A percentile compares a stretch with the other conserved stretches of the same genome.
Conservation (phyloP, 2,113 vertebrate genomes). For the Paracanthobrama guichenoti region DNA sequence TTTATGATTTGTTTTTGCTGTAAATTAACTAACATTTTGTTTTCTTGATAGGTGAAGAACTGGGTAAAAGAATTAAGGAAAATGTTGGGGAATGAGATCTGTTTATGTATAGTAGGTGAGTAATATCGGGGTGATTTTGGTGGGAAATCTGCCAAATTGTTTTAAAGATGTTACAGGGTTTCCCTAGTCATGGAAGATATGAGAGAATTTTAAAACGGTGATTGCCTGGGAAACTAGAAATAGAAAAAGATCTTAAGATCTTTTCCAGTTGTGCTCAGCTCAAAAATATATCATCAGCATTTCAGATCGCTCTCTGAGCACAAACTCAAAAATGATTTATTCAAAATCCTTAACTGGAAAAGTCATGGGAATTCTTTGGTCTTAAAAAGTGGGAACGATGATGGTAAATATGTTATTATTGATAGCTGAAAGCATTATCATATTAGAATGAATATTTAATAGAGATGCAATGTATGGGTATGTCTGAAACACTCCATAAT, state of each 20-base stretch:
- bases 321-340: background rate
- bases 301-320: background rate
- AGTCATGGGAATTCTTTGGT: too few species aligned
- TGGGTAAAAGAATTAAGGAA: constrained; percentile 99
- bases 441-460: too few species aligned
- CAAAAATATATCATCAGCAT: background rate
- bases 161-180: background rate
- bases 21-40: background rate
- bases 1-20: background rate
- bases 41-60: constrained; percentile 89
- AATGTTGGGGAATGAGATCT: constrained; percentile 99
- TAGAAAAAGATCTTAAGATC: background rate
- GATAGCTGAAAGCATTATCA: too few species aligned
- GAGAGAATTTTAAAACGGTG: background rate
- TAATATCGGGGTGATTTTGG: constrained; percentile 15
- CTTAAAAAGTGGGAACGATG: too few species aligned
- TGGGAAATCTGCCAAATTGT: background rate
- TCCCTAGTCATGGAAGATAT: background rate
- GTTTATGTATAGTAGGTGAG: constrained; percentile 99
- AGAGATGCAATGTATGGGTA: too few species aligned
- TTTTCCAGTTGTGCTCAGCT: background rate
- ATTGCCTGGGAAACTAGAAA: background rate
- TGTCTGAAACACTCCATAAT: too few species aligned
- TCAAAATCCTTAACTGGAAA: background rate
- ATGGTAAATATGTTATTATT: too few species aligned